Percentiles rank a stretch among this genome's conserved stretches.
Evolutionary conservation across 2,888 invertebrate genomes (phyloP).

Genomic region (Apocheima hispidaria): DNA sequence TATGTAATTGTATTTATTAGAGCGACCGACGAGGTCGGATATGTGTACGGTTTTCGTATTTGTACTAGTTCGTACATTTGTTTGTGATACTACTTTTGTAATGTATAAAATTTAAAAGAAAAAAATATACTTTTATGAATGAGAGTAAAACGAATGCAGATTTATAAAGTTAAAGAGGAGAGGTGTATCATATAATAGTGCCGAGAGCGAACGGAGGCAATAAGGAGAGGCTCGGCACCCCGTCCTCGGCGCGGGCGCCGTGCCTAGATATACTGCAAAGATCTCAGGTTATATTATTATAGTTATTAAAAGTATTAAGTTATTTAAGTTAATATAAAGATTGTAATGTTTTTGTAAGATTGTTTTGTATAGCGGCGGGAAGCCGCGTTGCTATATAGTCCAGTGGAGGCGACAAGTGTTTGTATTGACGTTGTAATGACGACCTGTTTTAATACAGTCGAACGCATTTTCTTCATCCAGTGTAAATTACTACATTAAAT

Average conservation of each 20-base stretch:
- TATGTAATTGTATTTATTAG: constrained; percentile 83
- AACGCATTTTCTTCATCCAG: constrained; percentile 82
- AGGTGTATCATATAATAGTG: constrained; percentile 65
- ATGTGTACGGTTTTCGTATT: constrained; percentile 82
- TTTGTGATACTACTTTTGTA: constrained; percentile 87
- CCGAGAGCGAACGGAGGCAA: constrained; percentile 64
- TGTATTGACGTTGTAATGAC: constrained; percentile 70
- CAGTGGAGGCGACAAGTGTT: constrained; percentile 64
- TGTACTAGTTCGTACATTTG: constrained; percentile 86
- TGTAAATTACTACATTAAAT: constrained; percentile 79
- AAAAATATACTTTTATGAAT: constrained; percentile 82
- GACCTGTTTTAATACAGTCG: constrained; percentile 64
- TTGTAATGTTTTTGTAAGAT: constrained; percentile 82
- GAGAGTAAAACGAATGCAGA: constrained; percentile 75
- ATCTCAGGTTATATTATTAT: constrained; percentile 85
- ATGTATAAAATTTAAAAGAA: constrained; percentile 83
- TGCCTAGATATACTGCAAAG: constrained; percentile 72
- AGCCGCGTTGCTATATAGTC: constrained; percentile 61
- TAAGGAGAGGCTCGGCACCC: constrained; percentile 54
- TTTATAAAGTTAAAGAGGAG: constrained; percentile 67
- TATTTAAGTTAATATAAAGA: constrained; percentile 85
- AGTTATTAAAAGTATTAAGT: constrained; percentile 86
- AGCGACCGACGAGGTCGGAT: constrained; percentile 70
- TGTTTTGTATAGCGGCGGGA: constrained; percentile 75
- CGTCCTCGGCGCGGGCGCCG: constrained; percentile 44